A percentile compares a stretch with the other conserved stretches of the same genome.
Evolutionary conservation across 2,113 vertebrate genomes (phyloP).

Genomic region (Piaya cayana): DNA sequence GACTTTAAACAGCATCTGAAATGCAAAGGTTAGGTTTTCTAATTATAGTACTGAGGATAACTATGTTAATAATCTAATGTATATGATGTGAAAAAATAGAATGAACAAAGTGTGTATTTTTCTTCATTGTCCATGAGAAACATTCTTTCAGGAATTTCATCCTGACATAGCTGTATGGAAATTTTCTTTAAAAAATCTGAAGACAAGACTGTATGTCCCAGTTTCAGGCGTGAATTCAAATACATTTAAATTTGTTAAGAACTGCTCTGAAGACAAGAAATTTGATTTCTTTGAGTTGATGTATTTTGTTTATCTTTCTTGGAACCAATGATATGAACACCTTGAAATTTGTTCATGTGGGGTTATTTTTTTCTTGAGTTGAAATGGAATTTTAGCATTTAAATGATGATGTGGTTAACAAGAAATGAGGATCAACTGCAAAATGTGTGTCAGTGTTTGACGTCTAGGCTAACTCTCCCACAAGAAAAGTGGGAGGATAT

Average conservation of each 20-base stretch:
- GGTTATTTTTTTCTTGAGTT: neutral
- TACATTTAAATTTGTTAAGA: neutral
- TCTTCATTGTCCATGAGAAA: neutral
- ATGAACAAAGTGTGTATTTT: neutral
- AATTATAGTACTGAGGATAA: neutral
- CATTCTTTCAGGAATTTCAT: neutral
- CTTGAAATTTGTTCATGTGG: neutral
- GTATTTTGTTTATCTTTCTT: neutral
- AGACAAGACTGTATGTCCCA: neutral
- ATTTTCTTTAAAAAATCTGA: neutral
- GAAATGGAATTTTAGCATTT: slow-evolving; percentile 3
- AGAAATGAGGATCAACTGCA: neutral
- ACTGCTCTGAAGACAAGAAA: neutral
- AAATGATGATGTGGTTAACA: neutral
- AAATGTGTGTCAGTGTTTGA: slow-evolving; percentile 1
- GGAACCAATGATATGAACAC: neutral
- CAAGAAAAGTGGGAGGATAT: neutral
- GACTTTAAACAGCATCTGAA: neutral
- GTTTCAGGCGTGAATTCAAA: neutral
- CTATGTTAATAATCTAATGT: neutral
- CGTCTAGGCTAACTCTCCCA: neutral
- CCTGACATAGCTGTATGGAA: neutral
- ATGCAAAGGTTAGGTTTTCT: neutral
- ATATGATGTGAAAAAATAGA: neutral
- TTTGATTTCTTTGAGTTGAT: neutral